phyloP scores from a whole-genome alignment of 2,113 vertebrate genomes.

The Cisticola juncidis region DNA sequence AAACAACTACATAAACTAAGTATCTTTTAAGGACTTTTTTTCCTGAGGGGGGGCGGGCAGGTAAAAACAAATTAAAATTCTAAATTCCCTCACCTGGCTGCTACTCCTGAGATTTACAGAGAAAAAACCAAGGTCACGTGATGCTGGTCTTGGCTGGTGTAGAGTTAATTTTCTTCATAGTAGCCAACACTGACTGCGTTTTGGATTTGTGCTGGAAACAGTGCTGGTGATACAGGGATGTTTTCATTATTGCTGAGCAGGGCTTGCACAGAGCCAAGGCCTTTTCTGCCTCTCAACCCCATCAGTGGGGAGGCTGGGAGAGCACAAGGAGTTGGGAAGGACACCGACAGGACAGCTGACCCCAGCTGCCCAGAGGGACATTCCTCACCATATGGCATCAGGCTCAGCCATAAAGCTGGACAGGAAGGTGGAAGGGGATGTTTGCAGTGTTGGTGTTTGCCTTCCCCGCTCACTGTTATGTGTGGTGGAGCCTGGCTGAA shows the following conservation, averaged over 20 bases:
- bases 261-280: neutral
- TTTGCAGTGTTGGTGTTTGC: fast-evolving
- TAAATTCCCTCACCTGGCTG: neutral
- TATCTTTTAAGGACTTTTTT: neutral
- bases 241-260: neutral
- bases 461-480: fast-evolving
- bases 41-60: neutral
- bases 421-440: neutral
- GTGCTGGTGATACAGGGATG: neutral
- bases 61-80: neutral
- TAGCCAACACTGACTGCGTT: neutral
- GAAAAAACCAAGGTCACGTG: neutral
- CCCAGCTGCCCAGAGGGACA: neutral
- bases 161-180: neutral
- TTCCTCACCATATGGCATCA: neutral
- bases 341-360: neutral
- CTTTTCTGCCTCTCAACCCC: neutral
- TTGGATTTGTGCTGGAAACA: neutral
- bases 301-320: neutral
- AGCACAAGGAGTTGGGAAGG: neutral
- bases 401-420: neutral
- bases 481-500: neutral
- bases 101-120: neutral
- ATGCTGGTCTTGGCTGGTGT: neutral
- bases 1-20: neutral